Conservation (phyloP, 2,888 invertebrate species). For the Macropis europaea region DNA sequence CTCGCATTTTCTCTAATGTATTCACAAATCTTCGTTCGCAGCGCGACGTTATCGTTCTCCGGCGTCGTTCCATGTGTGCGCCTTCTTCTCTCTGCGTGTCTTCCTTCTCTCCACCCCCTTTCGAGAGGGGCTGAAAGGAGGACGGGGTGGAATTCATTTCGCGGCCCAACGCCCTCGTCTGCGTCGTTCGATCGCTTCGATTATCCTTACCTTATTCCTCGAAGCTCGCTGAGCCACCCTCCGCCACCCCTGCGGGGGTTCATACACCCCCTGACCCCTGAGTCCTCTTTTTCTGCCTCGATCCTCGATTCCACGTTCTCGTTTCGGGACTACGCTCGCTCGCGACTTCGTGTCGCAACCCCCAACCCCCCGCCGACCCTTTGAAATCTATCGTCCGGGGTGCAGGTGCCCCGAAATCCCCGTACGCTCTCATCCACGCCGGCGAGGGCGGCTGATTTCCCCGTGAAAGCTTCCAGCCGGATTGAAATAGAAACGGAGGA, state of each 20-base stretch:
- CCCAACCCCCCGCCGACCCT: background rate
- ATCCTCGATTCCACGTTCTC: slow-evolving; percentile 54
- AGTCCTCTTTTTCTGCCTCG: slow-evolving; percentile 42
- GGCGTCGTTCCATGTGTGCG: slow-evolving; percentile 48
- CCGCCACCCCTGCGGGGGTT: slow-evolving; percentile 22
- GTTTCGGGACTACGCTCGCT: slow-evolving; percentile 43
- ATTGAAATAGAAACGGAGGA: slow-evolving; percentile 27
- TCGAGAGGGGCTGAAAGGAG: no score
- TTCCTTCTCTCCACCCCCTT: slow-evolving; percentile 41
- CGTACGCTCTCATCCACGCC: slow-evolving; percentile 22
- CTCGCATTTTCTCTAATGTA: slow-evolving; percentile 74
- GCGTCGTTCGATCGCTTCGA: slow-evolving; percentile 76
- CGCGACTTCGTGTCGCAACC: slow-evolving; percentile 27
- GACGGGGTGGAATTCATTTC: slow-evolving; percentile 79
- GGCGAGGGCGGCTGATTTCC: slow-evolving; percentile 6
- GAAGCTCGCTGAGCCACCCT: slow-evolving; percentile 49
- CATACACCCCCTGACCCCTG: slow-evolving; percentile 39
- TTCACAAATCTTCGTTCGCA: slow-evolving; percentile 79
- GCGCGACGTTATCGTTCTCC: slow-evolving; percentile 77
- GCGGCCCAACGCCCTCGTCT: slow-evolving; percentile 78
- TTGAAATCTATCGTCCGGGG: slow-evolving; percentile 34
- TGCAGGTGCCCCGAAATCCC: slow-evolving; percentile 35
- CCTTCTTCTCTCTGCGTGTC: no score
- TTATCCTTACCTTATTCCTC: slow-evolving; percentile 74
- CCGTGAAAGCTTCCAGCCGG: background rate